These are phyloP conservation scores for Mylabris sibirica DNA, from an alignment of 2,888 invertebrate genomes.

Conservation along the genomic window DNA sequence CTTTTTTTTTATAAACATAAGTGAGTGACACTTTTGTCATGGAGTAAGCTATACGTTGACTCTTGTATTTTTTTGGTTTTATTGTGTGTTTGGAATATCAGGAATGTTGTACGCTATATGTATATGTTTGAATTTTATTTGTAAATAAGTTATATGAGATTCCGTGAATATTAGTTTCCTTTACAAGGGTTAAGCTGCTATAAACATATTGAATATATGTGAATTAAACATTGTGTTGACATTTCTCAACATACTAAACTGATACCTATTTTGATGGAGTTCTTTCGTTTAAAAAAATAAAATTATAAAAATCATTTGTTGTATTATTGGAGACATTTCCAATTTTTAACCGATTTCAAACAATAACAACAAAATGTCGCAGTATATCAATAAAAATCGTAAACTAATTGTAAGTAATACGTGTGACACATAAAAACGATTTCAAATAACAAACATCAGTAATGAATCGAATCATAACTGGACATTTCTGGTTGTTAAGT, in stretches of 20 bases:
- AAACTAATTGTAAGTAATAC: slow-evolving; percentile 9
- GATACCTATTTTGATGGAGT: neutral
- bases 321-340: neutral
- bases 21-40: neutral
- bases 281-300: neutral
- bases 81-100: neutral
- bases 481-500: neutral
- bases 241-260: neutral
- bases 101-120: neutral
- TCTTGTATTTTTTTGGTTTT: neutral
- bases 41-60: neutral
- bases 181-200: neutral
- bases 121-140: slow-evolving; percentile 10
- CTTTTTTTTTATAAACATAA: neutral
- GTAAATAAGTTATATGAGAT: slow-evolving; percentile 11
- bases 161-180: slow-evolving; percentile 7
- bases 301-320: neutral
- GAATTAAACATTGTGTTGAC: neutral
- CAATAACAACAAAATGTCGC: neutral
- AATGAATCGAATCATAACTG: neutral
- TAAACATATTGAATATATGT: neutral
- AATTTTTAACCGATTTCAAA: neutral
- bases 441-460: slow-evolving; percentile 6
- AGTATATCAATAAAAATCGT: neutral
- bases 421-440: neutral